Percentiles rank a stretch among this genome's conserved stretches.
These are phyloP conservation scores for Drosophila subpulchrella DNA, from an alignment of 1,140 invertebrate genomes.

Conservation along the genomic window DNA sequence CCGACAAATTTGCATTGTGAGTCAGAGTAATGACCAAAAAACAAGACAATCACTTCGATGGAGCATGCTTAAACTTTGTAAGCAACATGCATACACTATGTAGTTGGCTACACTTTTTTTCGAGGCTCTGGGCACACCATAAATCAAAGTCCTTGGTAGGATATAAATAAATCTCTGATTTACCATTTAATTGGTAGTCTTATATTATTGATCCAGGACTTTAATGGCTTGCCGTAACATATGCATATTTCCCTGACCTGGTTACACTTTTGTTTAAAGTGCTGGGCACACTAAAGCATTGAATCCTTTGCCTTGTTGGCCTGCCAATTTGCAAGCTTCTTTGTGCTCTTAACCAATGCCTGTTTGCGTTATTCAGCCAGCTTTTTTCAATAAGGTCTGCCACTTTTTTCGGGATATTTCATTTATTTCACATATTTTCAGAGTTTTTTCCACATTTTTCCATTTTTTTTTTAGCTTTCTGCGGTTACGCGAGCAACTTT, in stretches of 20 bases:
- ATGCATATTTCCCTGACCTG: not conserved
- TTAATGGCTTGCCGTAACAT: too few species aligned
- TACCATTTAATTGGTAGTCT: too few species aligned
- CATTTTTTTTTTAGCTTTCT: constrained; percentile 12
- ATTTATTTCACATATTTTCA: constrained; percentile 47
- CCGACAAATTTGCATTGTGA: not conserved
- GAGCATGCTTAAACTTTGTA: not conserved
- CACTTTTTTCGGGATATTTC: constrained; percentile 15
- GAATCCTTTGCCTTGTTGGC: constrained; percentile 2
- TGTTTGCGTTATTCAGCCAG: constrained; percentile 7
- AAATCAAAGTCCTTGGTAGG: not conserved
- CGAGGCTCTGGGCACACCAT: not conserved
- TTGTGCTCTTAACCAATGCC: constrained; percentile 12
- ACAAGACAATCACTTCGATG: not conserved
- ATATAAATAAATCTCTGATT: too few species aligned
- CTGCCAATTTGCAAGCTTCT: constrained; percentile 6
- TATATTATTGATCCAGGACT: too few species aligned
- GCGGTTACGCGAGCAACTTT: constrained; percentile 48
- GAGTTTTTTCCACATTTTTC: constrained; percentile 1
- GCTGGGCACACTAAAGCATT: constrained; percentile 3
- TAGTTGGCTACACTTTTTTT: not conserved
- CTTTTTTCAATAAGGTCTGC: constrained; percentile 17
- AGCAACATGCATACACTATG: not conserved
- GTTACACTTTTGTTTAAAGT: not conserved
- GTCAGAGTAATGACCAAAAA: not conserved